Conservation (phyloP, 2,797 vertebrate genomes). For the Peromyscus nudipes region DNA sequence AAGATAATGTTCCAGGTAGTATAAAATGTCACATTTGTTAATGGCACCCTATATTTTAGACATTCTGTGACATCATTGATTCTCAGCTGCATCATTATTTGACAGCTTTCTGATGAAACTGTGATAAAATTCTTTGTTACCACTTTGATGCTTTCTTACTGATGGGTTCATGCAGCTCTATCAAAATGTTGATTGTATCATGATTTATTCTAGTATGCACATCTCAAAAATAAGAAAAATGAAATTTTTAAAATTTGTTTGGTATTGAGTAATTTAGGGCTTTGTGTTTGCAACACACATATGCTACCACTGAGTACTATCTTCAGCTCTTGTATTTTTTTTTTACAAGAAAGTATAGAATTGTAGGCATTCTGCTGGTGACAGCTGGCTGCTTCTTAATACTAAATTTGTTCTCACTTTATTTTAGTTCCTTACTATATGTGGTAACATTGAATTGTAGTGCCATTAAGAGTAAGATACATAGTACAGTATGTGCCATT, state of each 20-base stretch:
- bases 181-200: not conserved
- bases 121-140: slow-evolving; percentile 10
- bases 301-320: not conserved
- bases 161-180: not conserved
- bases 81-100: not conserved
- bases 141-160: slow-evolving; percentile 16
- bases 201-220: slow-evolving; percentile 9
- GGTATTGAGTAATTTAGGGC: not conserved
- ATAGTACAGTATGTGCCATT: not conserved
- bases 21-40: slow-evolving; percentile 22
- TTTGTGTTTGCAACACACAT: not conserved
- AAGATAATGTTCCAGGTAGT: not conserved
- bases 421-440: slow-evolving; percentile 23
- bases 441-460: not conserved
- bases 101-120: slow-evolving; percentile 32
- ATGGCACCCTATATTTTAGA: not conserved
- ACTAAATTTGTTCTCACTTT: not conserved
- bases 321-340: not conserved
- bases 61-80: not conserved
- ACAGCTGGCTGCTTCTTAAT: not conserved
- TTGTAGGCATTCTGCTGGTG: slow-evolving; percentile 16
- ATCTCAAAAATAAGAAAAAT: slow-evolving; percentile 50
- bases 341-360: not conserved
- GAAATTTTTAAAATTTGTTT: not conserved
- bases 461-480: not conserved